Base-by-base conservation (phyloP, 2,113 vertebrate genomes). In the Heterochromis multidens region DNA sequence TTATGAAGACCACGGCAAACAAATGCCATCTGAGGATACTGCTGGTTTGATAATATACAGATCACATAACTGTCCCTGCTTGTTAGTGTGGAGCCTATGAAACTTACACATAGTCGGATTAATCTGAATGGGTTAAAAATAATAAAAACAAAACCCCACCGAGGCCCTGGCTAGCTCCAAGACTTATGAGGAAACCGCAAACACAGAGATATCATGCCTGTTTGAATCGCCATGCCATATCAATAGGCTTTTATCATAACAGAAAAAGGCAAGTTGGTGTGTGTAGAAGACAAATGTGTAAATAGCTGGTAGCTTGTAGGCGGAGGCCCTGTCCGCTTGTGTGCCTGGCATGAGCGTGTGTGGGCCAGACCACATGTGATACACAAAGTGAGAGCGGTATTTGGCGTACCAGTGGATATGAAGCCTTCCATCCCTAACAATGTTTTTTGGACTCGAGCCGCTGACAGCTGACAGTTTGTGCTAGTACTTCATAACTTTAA, bases 331-430 rank as follows among this genome's bases (percentile, higher is more conserved):
- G 91, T 90, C 78, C 61, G 63, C 87, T 58, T 79, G 82, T 83
- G 80, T 83, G 88, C 85, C 83, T 87, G 86, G 21, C 78, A 84
- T 86, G 78, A 91, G 90, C 61, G 77, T 86, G 92, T 93, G 90
- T 94, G 87, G 91, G 91, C 91, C 93, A 87, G 82, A 83, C 91
- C 82, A 88, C 90, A 92, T 94, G 90, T 92, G 86, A 90, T 65
- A 79, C 86, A 85, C 84, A 92, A 89, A 93, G 87, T 87, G 88
- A 92, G 91, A 93, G 79, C 74, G 25, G 82, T 74, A 87, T 89
- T 88, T 89, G 89, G 88, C 87, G 74, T 31, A 65, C 52, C 63
- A 9, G 80, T 81, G 40, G 83, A 86, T 80, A 61, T 7, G 77
- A 91, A 81, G 87, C 65, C 88, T 87, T 82, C 79, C 79, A 89